These are phyloP conservation scores for Carduelis carduelis DNA, from an alignment of 2,797 vertebrate genomes.

Conservation along the genomic window DNA sequence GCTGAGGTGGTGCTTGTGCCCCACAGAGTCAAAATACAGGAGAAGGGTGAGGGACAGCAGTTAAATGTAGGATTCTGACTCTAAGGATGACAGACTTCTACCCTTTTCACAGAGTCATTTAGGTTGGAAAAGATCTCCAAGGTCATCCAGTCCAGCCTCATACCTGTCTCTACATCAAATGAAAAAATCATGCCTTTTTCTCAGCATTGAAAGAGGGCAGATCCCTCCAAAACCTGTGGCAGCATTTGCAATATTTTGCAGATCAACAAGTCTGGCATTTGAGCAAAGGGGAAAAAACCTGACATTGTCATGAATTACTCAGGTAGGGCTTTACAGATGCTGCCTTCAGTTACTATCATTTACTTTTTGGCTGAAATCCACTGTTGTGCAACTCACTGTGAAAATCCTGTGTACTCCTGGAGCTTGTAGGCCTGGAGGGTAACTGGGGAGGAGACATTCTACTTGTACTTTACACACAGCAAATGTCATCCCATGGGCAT, in stretches of 20 bases:
- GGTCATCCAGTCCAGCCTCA: not conserved
- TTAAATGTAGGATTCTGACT: not conserved
- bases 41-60: not conserved
- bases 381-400: not conserved
- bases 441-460: not conserved
- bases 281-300: rapidly evolving
- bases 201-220: not conserved
- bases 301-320: not conserved
- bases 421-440: not conserved
- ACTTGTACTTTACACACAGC: not conserved
- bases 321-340: not conserved
- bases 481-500: not conserved
- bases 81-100: not conserved
- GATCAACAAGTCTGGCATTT: not conserved
- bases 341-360: not conserved
- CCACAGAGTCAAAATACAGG: not conserved
- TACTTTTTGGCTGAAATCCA: constrained; percentile 1
- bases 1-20: not conserved
- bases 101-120: not conserved
- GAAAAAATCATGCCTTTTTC: not conserved
- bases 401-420: not conserved
- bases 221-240: not conserved
- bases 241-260: not conserved
- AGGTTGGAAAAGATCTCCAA: not conserved
- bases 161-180: not conserved